Percentiles rank a stretch among this genome's conserved stretches.
These are phyloP conservation scores for Galbula dea DNA, from an alignment of 2,113 vertebrate genomes.

Conservation along the genomic window DNA sequence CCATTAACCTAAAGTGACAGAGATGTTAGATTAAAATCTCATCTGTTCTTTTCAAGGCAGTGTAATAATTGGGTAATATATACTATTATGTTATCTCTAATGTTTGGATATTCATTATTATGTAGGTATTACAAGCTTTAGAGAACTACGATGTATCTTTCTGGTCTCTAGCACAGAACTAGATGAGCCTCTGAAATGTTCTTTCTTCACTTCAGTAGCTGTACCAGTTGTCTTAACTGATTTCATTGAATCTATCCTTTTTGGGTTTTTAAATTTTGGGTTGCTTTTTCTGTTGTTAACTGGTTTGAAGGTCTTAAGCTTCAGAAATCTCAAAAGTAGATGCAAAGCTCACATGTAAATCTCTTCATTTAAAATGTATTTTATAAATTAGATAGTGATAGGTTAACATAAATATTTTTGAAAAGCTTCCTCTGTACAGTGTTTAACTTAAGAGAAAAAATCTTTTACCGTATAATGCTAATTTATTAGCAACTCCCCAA, in stretches of 20 bases:
- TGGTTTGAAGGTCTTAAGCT: not conserved
- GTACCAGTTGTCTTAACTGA: not conserved
- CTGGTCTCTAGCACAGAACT: not conserved
- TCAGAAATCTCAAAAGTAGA: not conserved
- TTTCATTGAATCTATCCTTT: not conserved
- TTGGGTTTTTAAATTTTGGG: not conserved
- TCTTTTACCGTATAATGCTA: not conserved
- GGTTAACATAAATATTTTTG: not conserved
- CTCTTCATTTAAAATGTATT: not conserved
- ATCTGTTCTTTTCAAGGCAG: not conserved
- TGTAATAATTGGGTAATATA: not conserved
- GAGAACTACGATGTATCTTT: not conserved
- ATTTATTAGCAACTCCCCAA: not conserved
- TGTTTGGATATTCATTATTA: not conserved
- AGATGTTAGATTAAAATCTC: not conserved
- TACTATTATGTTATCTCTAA: not conserved
- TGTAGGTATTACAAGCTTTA: not conserved
- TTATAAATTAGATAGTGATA: not conserved
- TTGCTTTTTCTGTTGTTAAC: not conserved
- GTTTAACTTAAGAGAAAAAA: not conserved
- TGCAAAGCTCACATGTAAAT: not conserved
- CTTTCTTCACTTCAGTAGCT: not conserved
- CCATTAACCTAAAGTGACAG: not conserved
- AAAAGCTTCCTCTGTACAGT: not conserved
- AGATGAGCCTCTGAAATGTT: not conserved